Evolutionary conservation across 2,888 invertebrate species (phyloP).

Genomic region (Taphrorychus bicolor): DNA sequence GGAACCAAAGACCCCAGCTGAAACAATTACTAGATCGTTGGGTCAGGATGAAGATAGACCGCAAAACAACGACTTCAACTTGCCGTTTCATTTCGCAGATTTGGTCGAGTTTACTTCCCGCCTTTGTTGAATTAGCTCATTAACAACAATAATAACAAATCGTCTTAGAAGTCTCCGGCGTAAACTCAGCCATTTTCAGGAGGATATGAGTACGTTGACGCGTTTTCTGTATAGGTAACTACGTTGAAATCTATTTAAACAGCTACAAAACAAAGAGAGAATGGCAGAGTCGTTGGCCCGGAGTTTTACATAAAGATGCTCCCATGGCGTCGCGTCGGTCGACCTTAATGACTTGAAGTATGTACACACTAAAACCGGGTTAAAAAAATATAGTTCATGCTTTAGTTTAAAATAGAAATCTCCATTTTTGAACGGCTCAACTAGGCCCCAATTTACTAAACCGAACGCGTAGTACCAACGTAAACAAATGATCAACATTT

Average conservation of each 20-base stretch:
- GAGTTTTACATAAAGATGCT: conserved; percentile 11
- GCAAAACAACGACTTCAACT: conserved; percentile 4
- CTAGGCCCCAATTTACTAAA: background rate
- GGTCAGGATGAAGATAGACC: background rate
- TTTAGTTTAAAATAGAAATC: background rate
- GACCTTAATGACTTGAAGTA: conserved; percentile 28
- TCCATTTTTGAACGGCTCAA: background rate
- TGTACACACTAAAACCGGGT: conserved; percentile 13
- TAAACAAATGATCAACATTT: background rate
- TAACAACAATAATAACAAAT: background rate
- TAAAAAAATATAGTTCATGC: conserved; percentile 10
- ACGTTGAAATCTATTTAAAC: background rate
- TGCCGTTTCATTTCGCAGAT: background rate
- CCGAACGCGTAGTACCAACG: background rate
- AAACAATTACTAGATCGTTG: conserved; percentile 5
- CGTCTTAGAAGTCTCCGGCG: background rate
- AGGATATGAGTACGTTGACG: background rate
- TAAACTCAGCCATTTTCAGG: background rate
- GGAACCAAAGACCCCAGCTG: conserved; percentile 19
- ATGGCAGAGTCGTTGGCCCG: conserved; percentile 27
- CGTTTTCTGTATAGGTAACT: background rate
- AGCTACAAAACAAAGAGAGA: conserved; percentile 17
- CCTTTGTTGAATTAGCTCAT: background rate
- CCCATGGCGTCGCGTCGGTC: conserved; percentile 22
- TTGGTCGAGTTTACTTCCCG: background rate